Evolutionary conservation across 2,888 invertebrate genomes (phyloP), one percentile per base, ranked within the genome.

Genomic region (Lepidocyrtoides sp.): DNA sequence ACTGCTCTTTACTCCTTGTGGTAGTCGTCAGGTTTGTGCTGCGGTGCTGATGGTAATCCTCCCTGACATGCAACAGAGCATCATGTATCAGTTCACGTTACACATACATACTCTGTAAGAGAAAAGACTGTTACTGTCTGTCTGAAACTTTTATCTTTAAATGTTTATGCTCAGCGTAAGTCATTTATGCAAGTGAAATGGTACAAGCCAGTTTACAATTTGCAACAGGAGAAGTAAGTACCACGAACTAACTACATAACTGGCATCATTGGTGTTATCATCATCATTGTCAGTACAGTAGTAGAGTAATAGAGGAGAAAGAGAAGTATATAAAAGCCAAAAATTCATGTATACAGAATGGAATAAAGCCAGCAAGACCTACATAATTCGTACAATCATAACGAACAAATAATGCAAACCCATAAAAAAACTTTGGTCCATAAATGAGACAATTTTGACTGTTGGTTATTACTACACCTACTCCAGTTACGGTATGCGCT

Each of bases 31-130:
- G n/a, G 29, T 51, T 7, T 41, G 60, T 41, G 60, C 17, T 77
- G 36, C 7, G 14, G n/a, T 51, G 23, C 29, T 29, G 51, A 51
- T 57, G 57, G 79, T 54, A 84, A 84, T 84, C 84, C 84, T 72
- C 44, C 54, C 84, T 84, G 72, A 84, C 72, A 84, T 69, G 51
- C 72, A 84, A 84, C 84, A 84, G 69, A 51, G 79, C 5, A 48
- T 75, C 7, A 36, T 36, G 36, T 36, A 36, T 36, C 51, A 75
- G 44, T 48, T 75, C 44, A 44, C 54, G 29, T 57, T 57, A 54
- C 17, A 54, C 14, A 79, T 20, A 41, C 36, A 4, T 36, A 36
- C 36, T 36, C 8, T 36, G 36, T 36, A 4, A 36, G 36, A 4
- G 36, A 7, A 82, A 57, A 60, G 54, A 75, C 2, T 72, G 54